Evolutionary conservation across 2,113 vertebrate genomes (phyloP).

Genomic region (Lophochroa leadbeateri): DNA sequence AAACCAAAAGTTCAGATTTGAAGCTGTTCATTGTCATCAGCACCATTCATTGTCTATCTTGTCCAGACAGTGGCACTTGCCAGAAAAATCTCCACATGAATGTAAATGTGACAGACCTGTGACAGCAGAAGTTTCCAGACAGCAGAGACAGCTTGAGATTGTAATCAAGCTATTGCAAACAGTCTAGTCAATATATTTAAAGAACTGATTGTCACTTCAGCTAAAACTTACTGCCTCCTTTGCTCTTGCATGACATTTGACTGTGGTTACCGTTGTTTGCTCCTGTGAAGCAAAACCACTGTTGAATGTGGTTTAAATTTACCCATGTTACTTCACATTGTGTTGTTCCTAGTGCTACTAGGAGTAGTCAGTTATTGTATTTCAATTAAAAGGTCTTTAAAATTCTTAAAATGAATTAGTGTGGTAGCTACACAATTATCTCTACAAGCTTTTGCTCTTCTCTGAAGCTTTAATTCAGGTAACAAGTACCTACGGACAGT

Average conservation of each 20-base stretch:
- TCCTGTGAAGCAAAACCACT: background rate
- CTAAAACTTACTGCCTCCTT: background rate
- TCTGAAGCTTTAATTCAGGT: background rate
- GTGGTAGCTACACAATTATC: background rate
- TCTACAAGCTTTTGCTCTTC: background rate
- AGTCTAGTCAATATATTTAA: background rate
- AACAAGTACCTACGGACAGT: background rate
- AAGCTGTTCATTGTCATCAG: background rate
- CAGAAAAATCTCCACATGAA: background rate
- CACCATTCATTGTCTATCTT: background rate
- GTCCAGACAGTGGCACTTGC: background rate
- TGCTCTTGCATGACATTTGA: background rate
- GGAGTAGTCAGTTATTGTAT: background rate
- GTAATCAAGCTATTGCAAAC: background rate
- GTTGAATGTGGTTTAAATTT: background rate
- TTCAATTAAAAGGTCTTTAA: background rate
- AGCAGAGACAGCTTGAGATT: background rate
- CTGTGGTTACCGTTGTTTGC: rapidly evolving
- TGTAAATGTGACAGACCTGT: background rate
- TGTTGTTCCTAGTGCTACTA: background rate
- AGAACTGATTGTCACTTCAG: background rate
- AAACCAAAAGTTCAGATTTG: background rate
- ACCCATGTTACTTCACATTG: background rate
- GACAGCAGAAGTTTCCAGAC: background rate
- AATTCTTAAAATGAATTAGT: background rate